Base-by-base conservation (phyloP, 1,140 invertebrate species). In the Saccostrea echinata region DNA sequence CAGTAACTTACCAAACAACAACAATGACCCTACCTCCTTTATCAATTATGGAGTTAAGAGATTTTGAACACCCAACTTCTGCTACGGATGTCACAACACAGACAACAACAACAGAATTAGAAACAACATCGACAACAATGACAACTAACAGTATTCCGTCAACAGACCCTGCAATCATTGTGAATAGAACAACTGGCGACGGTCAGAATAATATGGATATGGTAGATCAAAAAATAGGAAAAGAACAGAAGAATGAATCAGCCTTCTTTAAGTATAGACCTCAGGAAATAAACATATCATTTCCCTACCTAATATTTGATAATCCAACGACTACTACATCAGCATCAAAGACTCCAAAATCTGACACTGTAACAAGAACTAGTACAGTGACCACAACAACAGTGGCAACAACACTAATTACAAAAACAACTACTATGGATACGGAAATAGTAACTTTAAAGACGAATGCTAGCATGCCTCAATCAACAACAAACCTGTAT, bases 241-340 rank as follows among this genome's bases (percentile, higher is more conserved):
- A 33, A 33, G 27, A 76, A 18, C 68, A 33, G 27, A 9, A 11
- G 68, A 76, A 76, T 33, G 1, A 76, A 16, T 30, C 68, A 76
- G 68, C 68, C 3, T 76, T 76, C 68, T 76, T 76, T 30, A 76
- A 76, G 33, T 76, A 76, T 76, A 27, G 16, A 76, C 68, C 68
- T 27, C 24, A 76, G 11, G 68, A 76, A 30, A 27, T 27, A 27
- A 71, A 71, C 24, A 71, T 24, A 0, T 76, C 68, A 30, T 76
- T 76, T 18, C 68, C 68, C 2, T 76, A 35, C 16, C 33, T 76
- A 33, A 30, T 30, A 16, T 76, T 76, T 30, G 24, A 76, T 76
- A 27, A 27, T 30, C 68, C 27, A 76, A 76, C 24, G 27, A 30
- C 68, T 3, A 16, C 27, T 0, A 27, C 24, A 76, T 27, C 68